Conservation (phyloP, 2,797 vertebrate species). For the Tadarida brasiliensis region DNA sequence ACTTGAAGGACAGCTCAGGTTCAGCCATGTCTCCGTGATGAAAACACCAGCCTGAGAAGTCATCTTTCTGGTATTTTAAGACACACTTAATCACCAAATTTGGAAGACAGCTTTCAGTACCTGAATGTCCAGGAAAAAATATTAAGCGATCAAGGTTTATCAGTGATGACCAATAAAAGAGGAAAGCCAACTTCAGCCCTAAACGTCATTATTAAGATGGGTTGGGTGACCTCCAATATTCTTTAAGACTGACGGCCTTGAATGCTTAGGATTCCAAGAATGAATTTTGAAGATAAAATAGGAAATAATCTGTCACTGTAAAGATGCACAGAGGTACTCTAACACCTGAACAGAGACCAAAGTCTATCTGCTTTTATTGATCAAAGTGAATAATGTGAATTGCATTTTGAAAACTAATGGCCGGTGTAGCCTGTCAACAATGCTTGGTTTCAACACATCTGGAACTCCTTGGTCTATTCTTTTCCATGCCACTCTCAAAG, state of each 20-base stretch:
- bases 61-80: slow-evolving; percentile 48
- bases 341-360: background rate
- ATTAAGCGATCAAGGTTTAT: slow-evolving; percentile 65
- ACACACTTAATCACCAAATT: slow-evolving; percentile 58
- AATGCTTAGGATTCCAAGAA: slow-evolving; percentile 43
- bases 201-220: slow-evolving; percentile 58
- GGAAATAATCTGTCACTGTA: background rate
- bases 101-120: slow-evolving; percentile 52
- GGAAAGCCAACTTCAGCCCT: slow-evolving; percentile 55
- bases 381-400: slow-evolving; percentile 48
- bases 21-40: background rate
- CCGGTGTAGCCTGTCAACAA: background rate
- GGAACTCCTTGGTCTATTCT: background rate
- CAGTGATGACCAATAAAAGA: slow-evolving; percentile 61
- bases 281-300: slow-evolving; percentile 54
- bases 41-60: slow-evolving; percentile 56
- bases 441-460: background rate
- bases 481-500: background rate
- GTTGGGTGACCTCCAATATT: slow-evolving; percentile 27
- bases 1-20: slow-evolving; percentile 38
- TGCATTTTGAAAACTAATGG: slow-evolving; percentile 20
- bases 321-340: background rate
- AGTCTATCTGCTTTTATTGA: background rate
- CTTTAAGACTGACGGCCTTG: slow-evolving; percentile 20
- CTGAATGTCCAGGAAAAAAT: slow-evolving; percentile 54